Percentiles rank a stretch among this genome's conserved stretches.
Conservation (phyloP, 92 coral and sea anemone genomes). For the Porites evermanni region DNA sequence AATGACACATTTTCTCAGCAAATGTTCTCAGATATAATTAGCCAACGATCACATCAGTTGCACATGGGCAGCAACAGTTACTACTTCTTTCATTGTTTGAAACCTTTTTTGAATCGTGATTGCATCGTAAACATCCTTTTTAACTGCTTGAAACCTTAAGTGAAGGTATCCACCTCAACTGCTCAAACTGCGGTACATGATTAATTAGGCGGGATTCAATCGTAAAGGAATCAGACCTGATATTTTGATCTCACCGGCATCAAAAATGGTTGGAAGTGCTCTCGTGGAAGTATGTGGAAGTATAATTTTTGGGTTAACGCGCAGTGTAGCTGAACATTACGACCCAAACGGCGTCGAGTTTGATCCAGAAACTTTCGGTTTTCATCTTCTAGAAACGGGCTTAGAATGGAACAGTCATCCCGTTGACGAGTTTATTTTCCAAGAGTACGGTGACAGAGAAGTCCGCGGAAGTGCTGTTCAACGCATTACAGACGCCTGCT, state of each 20-base stretch:
- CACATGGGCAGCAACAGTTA: too few species aligned
- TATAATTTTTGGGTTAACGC: background rate
- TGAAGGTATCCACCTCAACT: too few species aligned
- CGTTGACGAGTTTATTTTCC: constrained; percentile 3
- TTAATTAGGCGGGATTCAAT: too few species aligned
- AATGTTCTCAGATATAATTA: too few species aligned
- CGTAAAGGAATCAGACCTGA: too few species aligned
- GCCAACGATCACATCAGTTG: too few species aligned
- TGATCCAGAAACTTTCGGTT: background rate
- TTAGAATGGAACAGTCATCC: constrained; percentile 6
- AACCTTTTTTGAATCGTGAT: too few species aligned
- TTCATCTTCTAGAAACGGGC: constrained; percentile 2
- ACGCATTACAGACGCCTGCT: background rate
- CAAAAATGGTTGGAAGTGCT: background rate
- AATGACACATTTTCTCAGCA: too few species aligned
- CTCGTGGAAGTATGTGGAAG: background rate
- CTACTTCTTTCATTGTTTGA: too few species aligned
- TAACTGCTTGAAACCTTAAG: too few species aligned
- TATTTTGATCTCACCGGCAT: background rate
- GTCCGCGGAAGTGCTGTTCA: background rate
- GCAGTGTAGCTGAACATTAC: constrained; percentile 5
- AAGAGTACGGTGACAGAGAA: constrained; percentile 8
- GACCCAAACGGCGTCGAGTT: background rate
- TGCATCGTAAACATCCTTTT: too few species aligned
- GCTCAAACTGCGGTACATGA: too few species aligned